A percentile compares a stretch with the other conserved stretches of the same genome.
Evolutionary conservation across 1,140 invertebrate species (phyloP).

Genomic region (Aphis craccivora): DNA sequence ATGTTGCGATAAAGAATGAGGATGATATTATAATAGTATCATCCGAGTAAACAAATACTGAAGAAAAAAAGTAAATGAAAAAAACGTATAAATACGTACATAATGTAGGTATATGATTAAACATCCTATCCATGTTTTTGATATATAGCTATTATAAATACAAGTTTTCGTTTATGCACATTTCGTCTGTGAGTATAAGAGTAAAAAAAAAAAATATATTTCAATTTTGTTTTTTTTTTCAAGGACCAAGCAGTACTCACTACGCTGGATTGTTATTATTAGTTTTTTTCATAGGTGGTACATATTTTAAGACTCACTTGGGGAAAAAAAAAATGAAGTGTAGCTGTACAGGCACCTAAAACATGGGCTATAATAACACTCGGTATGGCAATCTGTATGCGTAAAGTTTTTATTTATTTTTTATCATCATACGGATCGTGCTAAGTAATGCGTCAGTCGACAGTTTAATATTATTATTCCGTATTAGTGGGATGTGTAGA

Average conservation of each 20-base stretch:
- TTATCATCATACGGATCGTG: not conserved
- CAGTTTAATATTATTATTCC: not conserved
- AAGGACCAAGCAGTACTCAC: not conserved
- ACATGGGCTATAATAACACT: not conserved
- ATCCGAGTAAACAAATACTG: not conserved
- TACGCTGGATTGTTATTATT: not conserved
- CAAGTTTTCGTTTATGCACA: not conserved
- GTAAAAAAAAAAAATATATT: not conserved
- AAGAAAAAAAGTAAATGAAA: not conserved
- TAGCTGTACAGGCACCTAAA: not conserved
- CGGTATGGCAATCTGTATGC: not conserved
- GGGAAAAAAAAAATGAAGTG: not conserved
- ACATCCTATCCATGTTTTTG: not conserved
- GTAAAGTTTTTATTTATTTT: slow-evolving; percentile 3
- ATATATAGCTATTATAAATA: not conserved
- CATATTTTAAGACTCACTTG: not conserved
- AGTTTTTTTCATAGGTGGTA: not conserved
- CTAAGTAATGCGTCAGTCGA: not conserved
- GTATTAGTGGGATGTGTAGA: not conserved
- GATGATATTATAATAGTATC: not conserved
- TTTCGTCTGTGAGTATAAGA: not conserved
- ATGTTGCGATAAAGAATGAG: not conserved
- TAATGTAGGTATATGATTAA: not conserved
- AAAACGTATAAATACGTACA: not conserved
- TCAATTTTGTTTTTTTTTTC: not conserved